Base-by-base conservation (phyloP, 1,140 invertebrate species). In the Goniozus legneri region DNA sequence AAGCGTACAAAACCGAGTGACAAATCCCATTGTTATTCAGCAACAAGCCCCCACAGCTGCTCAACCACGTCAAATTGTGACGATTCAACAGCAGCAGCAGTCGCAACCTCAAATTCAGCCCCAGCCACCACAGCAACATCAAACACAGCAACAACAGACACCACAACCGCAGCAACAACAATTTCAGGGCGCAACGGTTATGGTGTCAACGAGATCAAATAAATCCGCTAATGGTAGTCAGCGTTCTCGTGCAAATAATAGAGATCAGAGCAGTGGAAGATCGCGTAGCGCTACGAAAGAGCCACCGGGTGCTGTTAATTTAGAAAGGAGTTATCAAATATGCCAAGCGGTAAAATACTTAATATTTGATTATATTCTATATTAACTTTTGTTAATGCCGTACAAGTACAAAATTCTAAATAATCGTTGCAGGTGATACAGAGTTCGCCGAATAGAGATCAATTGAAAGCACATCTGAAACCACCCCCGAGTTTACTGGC, bases 241-340 rank as follows among this genome's bases (percentile, higher is more conserved):
- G 6, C 56, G 81, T 40, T 69, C 73, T 2, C 71, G 68, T 60
- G 74, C 59, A 13, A 57, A 51, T 18, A 71, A 67, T 21, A 77
- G 73, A 45, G 75, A 77, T 36, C 65, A 70, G 46, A 57, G 56
- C 21, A 33, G 61, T 30, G 65, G 76, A n/a, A 62, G 74, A 39
- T 74, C 74, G 22, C 76, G 82, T 27, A 77, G 77, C 30, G 80
- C 79, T 19, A 83, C 79, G 33, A 89, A 88, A 71, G 82, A 89
- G 46, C 90, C 89, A 3, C 89, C 90, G 0, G 90, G 90, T 3
- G 87, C 87, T 16, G 89, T 95, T 6, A 96, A 96, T 74, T 75
- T 96, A 10, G 92, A 95, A 68, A 79, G 94, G 21, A 96, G 93
- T 60, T 93, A 95, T 68, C 92, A 96, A 73, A 97, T 97, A 58